Evolutionary conservation across 2,888 invertebrate species (phyloP), one percentile per base, ranked within the genome.

Genomic region (Drosophila aldrichi): DNA sequence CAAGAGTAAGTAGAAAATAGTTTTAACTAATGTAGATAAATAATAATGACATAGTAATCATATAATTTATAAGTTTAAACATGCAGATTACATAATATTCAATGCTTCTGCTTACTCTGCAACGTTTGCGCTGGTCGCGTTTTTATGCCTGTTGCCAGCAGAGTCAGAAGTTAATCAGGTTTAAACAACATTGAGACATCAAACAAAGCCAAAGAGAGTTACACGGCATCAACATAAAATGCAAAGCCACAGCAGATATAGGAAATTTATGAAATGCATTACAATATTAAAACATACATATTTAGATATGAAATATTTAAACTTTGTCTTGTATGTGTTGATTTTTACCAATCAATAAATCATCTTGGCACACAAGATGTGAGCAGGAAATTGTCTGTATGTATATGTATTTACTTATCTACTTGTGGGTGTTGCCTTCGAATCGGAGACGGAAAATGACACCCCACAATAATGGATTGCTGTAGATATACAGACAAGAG

Each of bases 81-180:
- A 40, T 40, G 43, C 36, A 34, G 10, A 22, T 16, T 16, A 48
- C 16, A 59, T 1, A 40, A 29, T 22, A 48, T 29, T 40, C 38
- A 57, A 38, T 10, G 5, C 20, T 52, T 38, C 34, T 32, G 65
- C 88, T 84, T 85, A 88, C 84, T 84, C 88, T 68, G 71, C 54
- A 57, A 73, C 65, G 65, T 61, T 69, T 43, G 69, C 74, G 40
- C 71, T 70, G 55, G 34, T 55, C 29, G 61, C 64, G 59, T 72
- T 67, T 49, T 71, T 88, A 49, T 78, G 67, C 58, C 88, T 88
- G 60, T 44, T 20, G 58, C 49, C 68, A 59, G 44, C 68, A 62
- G 41, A 64, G 41, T 55, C 66, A 59, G 44, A 62, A 29, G 7
- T 38, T 49, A 44, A 59, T 49, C 29, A 51, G 20, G 41, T 49